Percentiles rank a stretch among this genome's conserved stretches.
Conservation (phyloP, 2,888 invertebrate species). For the Horisme vitalbata region DNA sequence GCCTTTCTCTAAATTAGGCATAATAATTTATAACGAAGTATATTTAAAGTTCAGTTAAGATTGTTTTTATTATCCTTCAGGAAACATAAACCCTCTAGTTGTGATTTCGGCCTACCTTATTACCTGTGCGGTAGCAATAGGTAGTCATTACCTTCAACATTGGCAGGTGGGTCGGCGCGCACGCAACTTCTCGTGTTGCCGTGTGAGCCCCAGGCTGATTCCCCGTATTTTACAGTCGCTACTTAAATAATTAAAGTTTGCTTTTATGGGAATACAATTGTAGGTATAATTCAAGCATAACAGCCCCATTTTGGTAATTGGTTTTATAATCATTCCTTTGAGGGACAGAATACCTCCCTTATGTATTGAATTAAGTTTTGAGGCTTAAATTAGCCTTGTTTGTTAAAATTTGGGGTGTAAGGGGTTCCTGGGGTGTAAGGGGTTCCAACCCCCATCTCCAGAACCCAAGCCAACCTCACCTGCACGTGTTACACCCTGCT, state of each 20-base stretch:
- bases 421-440: no score
- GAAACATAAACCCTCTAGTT: slow-evolving; percentile 18
- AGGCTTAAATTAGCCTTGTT: no score
- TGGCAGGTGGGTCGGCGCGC: slow-evolving; percentile 62
- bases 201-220: slow-evolving; percentile 45
- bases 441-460: no score
- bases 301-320: slow-evolving; percentile 15
- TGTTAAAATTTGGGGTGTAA: no score
- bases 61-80: no score
- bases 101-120: slow-evolving; percentile 58
- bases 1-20: no score
- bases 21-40: no score
- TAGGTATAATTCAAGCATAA: slow-evolving; percentile 11
- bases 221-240: slow-evolving; percentile 46
- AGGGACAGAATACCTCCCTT: slow-evolving; percentile 3
- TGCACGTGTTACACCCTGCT: no score
- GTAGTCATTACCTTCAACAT: slow-evolving; percentile 51
- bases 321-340: slow-evolving; percentile 2
- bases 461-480: no score
- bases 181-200: slow-evolving; percentile 68
- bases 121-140: slow-evolving; percentile 50
- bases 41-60: no score
- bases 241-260: slow-evolving; percentile 59
- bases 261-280: slow-evolving; percentile 24
- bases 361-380: no score